Evolutionary conservation across 2,113 vertebrate species (phyloP).

Genomic region (Oncorhynchus clarkii): DNA sequence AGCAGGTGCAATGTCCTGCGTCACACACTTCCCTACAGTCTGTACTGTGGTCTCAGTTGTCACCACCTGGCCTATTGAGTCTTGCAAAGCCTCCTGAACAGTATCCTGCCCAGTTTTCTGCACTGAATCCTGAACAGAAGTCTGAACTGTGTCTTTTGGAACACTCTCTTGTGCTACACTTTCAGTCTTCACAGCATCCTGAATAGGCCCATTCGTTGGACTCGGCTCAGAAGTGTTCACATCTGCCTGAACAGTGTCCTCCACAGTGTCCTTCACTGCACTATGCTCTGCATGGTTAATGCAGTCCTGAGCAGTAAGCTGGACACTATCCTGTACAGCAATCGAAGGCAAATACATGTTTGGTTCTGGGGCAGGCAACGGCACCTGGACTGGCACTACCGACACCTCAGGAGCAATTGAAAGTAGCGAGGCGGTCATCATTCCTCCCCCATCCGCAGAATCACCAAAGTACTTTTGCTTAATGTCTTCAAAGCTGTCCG

Average conservation of each 20-base stretch:
- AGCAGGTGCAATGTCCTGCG: conserved; percentile 22
- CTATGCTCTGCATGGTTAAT: conserved; percentile 15
- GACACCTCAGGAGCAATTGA: conserved; percentile 49
- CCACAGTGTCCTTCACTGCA: conserved; percentile 5
- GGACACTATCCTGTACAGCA: conserved; percentile 5
- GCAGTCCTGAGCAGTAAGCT: conserved; percentile 1
- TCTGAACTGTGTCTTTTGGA: not conserved
- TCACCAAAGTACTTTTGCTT: conserved; percentile 85
- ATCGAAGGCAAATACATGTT: conserved; percentile 15
- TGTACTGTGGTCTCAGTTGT: conserved; percentile 11
- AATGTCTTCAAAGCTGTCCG: conserved; percentile 89
- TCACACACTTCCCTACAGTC: conserved; percentile 11
- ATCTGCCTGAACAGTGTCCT: conserved; percentile 4
- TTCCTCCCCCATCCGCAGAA: conserved; percentile 44
- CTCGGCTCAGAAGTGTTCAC: conserved; percentile 8
- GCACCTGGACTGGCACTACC: conserved; percentile 26
- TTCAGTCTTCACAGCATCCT: conserved; percentile 30
- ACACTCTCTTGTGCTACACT: conserved; percentile 19
- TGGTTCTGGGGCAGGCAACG: conserved; percentile 19
- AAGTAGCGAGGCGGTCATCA: conserved; percentile 58
- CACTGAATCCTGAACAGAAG: not conserved
- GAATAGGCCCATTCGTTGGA: conserved; percentile 12
- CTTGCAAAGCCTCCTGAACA: not conserved
- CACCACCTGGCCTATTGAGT: conserved; percentile 10
- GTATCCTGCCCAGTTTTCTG: not conserved